Percentiles rank a stretch among this genome's conserved stretches.
These are phyloP conservation scores for Zootermopsis nevadensis DNA, from an alignment of 2,888 invertebrate species.

Conservation along the genomic window DNA sequence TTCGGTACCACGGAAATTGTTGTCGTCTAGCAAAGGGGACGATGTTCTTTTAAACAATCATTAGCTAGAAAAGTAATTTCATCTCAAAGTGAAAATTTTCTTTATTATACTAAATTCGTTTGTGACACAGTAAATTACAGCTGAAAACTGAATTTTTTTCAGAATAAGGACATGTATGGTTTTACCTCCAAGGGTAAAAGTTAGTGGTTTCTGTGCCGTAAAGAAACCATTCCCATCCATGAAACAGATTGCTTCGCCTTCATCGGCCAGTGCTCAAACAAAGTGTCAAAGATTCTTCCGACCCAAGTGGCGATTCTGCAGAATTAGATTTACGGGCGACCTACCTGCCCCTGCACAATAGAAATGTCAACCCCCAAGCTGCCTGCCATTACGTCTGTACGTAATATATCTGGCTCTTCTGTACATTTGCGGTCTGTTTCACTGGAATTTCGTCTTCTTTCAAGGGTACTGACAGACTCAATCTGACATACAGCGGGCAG, in stretches of 20 bases:
- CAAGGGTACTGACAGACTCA: neutral
- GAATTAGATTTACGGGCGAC: neutral
- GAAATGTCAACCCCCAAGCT: constrained; percentile 32
- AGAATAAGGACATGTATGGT: no score
- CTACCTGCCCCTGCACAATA: constrained; percentile 22
- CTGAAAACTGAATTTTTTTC: no score
- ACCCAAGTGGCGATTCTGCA: neutral
- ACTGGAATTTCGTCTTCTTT: constrained; percentile 29
- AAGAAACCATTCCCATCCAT: neutral
- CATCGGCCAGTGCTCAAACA: constrained; percentile 31
- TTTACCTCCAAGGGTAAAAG: neutral
- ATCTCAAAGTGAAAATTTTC: no score
- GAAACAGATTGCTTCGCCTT: constrained; percentile 6
- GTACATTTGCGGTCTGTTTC: constrained; percentile 37
- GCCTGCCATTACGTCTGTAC: constrained; percentile 24
- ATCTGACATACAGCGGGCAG: neutral
- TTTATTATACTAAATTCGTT: no score
- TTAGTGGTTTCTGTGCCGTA: constrained; percentile 6
- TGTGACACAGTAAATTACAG: no score
- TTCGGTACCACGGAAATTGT: no score
- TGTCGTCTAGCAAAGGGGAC: no score
- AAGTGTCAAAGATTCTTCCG: constrained; percentile 36
- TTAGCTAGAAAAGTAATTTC: no score
- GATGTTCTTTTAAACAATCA: no score
- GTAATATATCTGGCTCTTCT: constrained; percentile 41